These are phyloP conservation scores for Taxidea taxus DNA, from an alignment of 2,113 vertebrate species.

Conservation along the genomic window DNA sequence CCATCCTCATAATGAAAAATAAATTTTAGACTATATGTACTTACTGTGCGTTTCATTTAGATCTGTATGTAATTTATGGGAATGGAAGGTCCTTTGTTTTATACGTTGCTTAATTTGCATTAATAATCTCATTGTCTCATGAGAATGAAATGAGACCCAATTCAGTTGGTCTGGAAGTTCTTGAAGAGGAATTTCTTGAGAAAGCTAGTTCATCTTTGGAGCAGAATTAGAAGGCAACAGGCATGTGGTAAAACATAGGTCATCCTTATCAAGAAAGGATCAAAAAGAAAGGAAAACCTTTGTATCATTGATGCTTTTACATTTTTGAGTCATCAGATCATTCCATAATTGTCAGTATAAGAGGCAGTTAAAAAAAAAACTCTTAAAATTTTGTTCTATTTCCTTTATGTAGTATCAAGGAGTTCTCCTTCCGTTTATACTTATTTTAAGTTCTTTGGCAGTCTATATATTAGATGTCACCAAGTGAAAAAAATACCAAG, in stretches of 20 bases:
- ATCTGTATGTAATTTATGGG: neutral
- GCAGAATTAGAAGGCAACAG: neutral
- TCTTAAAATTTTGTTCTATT: conserved; percentile 1
- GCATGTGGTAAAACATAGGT: neutral
- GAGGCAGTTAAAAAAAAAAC: neutral
- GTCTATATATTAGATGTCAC: neutral
- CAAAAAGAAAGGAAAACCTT: neutral
- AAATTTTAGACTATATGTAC: neutral
- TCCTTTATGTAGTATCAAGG: neutral
- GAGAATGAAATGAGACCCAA: conserved; percentile 2
- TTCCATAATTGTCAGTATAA: neutral
- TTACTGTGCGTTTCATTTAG: neutral
- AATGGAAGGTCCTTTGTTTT: neutral
- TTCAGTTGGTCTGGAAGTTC: conserved; percentile 32
- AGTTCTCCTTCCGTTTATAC: neutral
- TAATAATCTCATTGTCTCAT: neutral
- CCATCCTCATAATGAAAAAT: neutral
- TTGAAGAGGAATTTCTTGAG: neutral
- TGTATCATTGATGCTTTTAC: neutral
- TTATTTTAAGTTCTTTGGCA: neutral
- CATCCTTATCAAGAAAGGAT: neutral
- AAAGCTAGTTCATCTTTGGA: neutral
- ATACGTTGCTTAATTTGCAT: neutral
- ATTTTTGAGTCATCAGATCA: neutral
- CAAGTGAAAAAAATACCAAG: neutral